Percentiles rank a stretch among this genome's conserved stretches.
These are phyloP conservation scores for Tympanuchus pallidicinctus DNA, from an alignment of 2,113 vertebrate genomes.

Conservation along the genomic window DNA sequence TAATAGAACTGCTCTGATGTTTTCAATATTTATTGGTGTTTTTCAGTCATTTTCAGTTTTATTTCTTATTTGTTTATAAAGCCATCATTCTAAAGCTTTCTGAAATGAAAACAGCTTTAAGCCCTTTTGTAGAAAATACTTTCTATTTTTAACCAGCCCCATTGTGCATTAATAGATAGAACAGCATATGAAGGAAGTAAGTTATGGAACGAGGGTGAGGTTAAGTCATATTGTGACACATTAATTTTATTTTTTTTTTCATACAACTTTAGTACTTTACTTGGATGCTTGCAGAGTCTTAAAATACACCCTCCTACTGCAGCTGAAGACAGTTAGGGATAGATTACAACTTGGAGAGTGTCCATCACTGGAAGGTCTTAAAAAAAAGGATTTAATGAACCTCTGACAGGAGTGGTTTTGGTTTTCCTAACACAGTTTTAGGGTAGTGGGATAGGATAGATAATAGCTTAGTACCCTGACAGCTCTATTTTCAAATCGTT, in stretches of 20 bases:
- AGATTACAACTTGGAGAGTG: not conserved
- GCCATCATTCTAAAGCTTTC: not conserved
- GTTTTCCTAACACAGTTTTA: not conserved
- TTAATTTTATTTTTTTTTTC: not conserved
- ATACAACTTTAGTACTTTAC: not conserved
- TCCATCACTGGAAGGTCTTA: not conserved
- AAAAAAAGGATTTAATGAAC: not conserved
- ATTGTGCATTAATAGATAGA: not conserved
- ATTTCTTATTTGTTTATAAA: not conserved
- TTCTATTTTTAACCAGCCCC: not conserved
- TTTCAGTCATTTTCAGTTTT: not conserved
- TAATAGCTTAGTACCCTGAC: not conserved
- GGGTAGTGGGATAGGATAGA: not conserved
- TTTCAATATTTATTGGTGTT: not conserved
- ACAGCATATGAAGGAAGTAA: fast-evolving
- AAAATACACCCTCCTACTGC: not conserved
- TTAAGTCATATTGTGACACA: not conserved
- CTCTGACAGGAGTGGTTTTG: not conserved
- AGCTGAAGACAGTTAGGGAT: not conserved
- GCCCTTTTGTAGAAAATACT: not conserved
- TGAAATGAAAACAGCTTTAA: not conserved
- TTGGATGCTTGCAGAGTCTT: not conserved
- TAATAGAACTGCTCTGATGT: not conserved
- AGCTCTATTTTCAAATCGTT: not conserved
- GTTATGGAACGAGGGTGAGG: not conserved